A percentile compares a stretch with the other conserved stretches of the same genome.
These are phyloP conservation scores for Melanotaenia boesemani DNA, from an alignment of 2,797 vertebrate species.

Conservation along the genomic window DNA sequence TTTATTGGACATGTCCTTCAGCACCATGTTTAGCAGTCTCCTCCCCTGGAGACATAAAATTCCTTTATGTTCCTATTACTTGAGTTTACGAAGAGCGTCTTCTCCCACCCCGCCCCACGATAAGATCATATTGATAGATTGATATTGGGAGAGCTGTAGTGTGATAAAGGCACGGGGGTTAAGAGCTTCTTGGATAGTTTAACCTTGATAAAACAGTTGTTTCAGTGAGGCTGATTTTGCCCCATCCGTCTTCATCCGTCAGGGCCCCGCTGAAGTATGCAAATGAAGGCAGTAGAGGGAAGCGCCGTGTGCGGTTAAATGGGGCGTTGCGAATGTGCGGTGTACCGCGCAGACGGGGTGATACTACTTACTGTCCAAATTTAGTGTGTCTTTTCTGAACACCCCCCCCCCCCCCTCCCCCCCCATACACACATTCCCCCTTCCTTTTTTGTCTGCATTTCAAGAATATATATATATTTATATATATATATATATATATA, in stretches of 20 bases:
- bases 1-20: slow-evolving; percentile 82
- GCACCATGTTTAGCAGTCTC: slow-evolving; percentile 77
- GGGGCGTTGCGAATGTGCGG: slow-evolving; percentile 89
- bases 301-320: slow-evolving; percentile 90
- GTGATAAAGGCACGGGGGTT: slow-evolving; percentile 85
- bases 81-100: slow-evolving; percentile 79
- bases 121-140: slow-evolving; percentile 87
- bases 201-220: slow-evolving; percentile 98
- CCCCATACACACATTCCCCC: slow-evolving; percentile 24
- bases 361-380: slow-evolving; percentile 91
- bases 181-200: slow-evolving; percentile 90
- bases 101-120: slow-evolving; percentile 64
- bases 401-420: slow-evolving; percentile 36
- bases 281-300: slow-evolving; percentile 89
- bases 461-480: slow-evolving; percentile 49
- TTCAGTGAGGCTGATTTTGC: slow-evolving; percentile 92
- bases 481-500: slow-evolving; percentile 36
- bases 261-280: slow-evolving; percentile 91
- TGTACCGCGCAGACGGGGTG: slow-evolving; percentile 87
- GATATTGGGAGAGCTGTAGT: slow-evolving; percentile 82
- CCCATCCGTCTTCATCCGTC: slow-evolving; percentile 98
- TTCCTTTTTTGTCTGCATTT: slow-evolving; percentile 71
- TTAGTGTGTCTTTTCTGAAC: slow-evolving; percentile 84
- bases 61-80: slow-evolving; percentile 83
- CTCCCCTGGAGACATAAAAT: slow-evolving; percentile 82